Conservation (phyloP, 1,140 invertebrate genomes). For the Euglossa dilemma region DNA sequence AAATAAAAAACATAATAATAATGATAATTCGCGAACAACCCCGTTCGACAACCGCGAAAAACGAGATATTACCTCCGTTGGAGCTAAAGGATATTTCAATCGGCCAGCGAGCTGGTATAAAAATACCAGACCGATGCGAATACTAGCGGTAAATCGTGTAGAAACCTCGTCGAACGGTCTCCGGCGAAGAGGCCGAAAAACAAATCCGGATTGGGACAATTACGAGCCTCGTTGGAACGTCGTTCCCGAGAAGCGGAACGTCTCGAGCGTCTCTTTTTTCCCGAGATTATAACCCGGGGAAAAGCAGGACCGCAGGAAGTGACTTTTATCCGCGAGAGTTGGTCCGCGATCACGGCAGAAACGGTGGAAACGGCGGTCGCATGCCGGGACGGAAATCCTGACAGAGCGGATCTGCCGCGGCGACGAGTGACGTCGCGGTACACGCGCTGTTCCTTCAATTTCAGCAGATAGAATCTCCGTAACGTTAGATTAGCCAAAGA, state of each 20-base stretch:
- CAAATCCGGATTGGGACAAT: background rate
- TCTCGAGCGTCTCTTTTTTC: too few relatives aligned
- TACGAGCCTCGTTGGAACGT: background rate
- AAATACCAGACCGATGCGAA: too few relatives aligned
- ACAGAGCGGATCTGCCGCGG: conserved; percentile 36
- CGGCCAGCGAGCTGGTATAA: too few relatives aligned
- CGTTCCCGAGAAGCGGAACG: background rate
- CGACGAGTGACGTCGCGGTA: background rate
- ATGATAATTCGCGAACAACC: too few relatives aligned
- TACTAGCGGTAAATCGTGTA: background rate
- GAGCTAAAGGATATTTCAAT: too few relatives aligned
- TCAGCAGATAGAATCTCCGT: conserved; percentile 2
- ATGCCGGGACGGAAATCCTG: conserved; percentile 21
- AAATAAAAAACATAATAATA: too few relatives aligned
- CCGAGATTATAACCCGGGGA: background rate
- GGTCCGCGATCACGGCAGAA: conserved; percentile 46
- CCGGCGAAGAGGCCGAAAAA: background rate
- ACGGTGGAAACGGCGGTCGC: background rate
- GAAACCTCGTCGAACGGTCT: background rate
- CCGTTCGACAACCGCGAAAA: too few relatives aligned
- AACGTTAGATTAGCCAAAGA: background rate
- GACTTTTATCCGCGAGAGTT: conserved; percentile 6
- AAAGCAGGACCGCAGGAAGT: background rate
- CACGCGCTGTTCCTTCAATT: conserved; percentile 55
- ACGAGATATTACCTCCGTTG: too few relatives aligned